These are phyloP conservation scores for Linyphia triangularis DNA, from an alignment of 2,888 invertebrate genomes.

Conservation along the genomic window DNA sequence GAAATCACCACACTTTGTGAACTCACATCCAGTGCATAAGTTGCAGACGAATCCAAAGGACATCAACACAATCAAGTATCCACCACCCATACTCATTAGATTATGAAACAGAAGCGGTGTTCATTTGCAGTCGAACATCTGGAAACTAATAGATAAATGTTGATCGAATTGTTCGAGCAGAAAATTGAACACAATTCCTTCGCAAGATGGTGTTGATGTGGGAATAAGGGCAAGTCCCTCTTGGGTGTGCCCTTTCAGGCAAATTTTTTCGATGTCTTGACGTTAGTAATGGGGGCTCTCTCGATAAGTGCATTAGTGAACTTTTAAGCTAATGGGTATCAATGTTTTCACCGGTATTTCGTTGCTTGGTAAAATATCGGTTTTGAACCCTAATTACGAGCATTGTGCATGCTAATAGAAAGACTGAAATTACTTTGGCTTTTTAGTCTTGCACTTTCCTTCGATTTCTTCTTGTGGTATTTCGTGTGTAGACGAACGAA, in stretches of 20 bases:
- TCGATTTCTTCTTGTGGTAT: too few relatives aligned
- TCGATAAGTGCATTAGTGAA: constrained; percentile 13
- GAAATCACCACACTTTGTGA: background rate
- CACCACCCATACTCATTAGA: background rate
- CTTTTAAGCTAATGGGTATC: constrained; percentile 56
- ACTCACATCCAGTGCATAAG: constrained; percentile 49
- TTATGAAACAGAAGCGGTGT: background rate
- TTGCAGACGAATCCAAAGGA: background rate
- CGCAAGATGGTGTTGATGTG: background rate
- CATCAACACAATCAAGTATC: background rate
- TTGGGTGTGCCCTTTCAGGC: constrained; percentile 45
- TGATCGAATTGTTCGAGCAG: constrained; percentile 29
- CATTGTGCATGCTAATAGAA: too few relatives aligned
- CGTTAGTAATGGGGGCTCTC: constrained; percentile 15
- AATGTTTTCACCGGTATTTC: background rate
- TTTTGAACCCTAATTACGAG: too few relatives aligned
- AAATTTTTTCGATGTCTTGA: constrained; percentile 37
- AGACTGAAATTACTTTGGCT: too few relatives aligned
- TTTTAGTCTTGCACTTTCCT: too few relatives aligned
- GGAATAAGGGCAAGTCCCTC: constrained; percentile 41
- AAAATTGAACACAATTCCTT: background rate
- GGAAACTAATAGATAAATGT: constrained; percentile 13
- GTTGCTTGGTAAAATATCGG: background rate
- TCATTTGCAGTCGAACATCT: background rate
- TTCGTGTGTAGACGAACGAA: too few relatives aligned